Percentiles rank a stretch among this genome's conserved stretches.
phyloP scores from a whole-genome alignment of 2,797 vertebrate genomes.

The Microctenopoma steveboyesi region DNA sequence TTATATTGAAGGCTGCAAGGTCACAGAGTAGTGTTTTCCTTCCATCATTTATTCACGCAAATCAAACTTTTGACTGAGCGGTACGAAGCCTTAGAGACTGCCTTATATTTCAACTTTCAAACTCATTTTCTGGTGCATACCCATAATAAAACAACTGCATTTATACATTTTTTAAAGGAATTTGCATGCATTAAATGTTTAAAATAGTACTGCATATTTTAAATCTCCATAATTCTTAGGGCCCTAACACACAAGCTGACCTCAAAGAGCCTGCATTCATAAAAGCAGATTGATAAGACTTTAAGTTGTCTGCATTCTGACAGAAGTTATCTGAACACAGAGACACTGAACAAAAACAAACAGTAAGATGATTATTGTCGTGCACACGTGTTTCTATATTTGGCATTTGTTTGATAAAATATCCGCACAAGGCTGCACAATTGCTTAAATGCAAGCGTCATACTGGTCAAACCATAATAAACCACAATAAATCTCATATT shows the following conservation, averaged over 20 bases:
- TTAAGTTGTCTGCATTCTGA: neutral
- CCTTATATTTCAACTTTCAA: slow-evolving; percentile 2
- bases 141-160: slow-evolving; percentile 10
- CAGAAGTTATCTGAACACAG: neutral
- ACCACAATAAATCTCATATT: neutral
- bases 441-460: too few species aligned
- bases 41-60: slow-evolving; percentile 37
- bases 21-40: slow-evolving; percentile 16
- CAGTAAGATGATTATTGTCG: neutral
- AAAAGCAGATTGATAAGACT: slow-evolving; percentile 5
- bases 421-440: neutral
- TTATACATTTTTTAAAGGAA: slow-evolving; percentile 12
- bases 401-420: neutral
- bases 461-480: too few species aligned
- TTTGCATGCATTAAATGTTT: slow-evolving; percentile 35
- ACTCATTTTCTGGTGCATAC: neutral
- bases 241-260: neutral
- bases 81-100: slow-evolving; percentile 12
- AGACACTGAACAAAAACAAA: neutral
- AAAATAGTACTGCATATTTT: slow-evolving; percentile 4
- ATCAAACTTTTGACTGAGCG: slow-evolving; percentile 24
- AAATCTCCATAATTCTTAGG: neutral
- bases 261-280: neutral
- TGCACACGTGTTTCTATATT: neutral
- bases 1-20: slow-evolving; percentile 56